These are phyloP conservation scores for Xylocampa areola DNA, from an alignment of 2,888 invertebrate genomes.

Conservation along the genomic window DNA sequence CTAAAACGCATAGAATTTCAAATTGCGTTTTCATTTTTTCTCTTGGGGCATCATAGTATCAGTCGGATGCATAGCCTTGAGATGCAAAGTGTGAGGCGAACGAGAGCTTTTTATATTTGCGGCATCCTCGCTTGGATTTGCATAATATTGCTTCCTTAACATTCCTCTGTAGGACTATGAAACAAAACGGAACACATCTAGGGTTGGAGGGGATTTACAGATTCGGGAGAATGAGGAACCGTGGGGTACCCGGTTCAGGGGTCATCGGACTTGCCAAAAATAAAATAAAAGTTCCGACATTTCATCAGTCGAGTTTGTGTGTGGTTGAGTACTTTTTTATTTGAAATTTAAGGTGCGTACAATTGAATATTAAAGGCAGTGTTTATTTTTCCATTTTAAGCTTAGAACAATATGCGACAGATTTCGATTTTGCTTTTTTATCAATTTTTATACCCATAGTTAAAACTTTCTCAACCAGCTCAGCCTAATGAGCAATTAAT, in stretches of 20 bases:
- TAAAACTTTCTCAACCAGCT: background rate
- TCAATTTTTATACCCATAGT: no score
- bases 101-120: slow-evolving; percentile 88
- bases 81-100: slow-evolving; percentile 86
- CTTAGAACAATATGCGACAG: slow-evolving; percentile 1
- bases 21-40: slow-evolving; percentile 87
- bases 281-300: slow-evolving; percentile 41
- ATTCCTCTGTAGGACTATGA: slow-evolving; percentile 80
- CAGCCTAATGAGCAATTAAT: slow-evolving; percentile 42
- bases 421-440: background rate
- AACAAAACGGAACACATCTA: slow-evolving; percentile 74
- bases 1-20: slow-evolving; percentile 87
- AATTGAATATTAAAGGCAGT: slow-evolving; percentile 41
- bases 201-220: slow-evolving; percentile 57
- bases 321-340: slow-evolving; percentile 29
- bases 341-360: slow-evolving; percentile 21
- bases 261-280: slow-evolving; percentile 43
- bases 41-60: slow-evolving; percentile 85
- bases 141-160: slow-evolving; percentile 90
- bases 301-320: slow-evolving; percentile 23
- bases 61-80: slow-evolving; percentile 88
- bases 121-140: slow-evolving; percentile 86
- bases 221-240: slow-evolving; percentile 41
- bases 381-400: slow-evolving; percentile 15
- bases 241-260: slow-evolving; percentile 30